Percentiles rank a stretch among this genome's conserved stretches.
These are phyloP conservation scores for Diplolepis rosae DNA, from an alignment of 2,888 invertebrate genomes.

Conservation along the genomic window DNA sequence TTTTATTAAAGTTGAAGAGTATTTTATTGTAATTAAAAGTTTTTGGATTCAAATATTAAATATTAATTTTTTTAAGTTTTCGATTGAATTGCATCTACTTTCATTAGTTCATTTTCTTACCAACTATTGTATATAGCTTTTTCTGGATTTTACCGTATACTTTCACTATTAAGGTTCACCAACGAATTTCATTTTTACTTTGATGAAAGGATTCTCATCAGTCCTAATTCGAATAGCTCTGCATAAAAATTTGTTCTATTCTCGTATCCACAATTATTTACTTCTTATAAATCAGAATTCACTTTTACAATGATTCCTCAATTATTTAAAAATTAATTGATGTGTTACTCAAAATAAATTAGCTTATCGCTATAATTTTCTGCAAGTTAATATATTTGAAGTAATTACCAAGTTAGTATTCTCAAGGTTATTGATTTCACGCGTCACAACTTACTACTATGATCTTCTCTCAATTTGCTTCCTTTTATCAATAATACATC, in stretches of 20 bases:
- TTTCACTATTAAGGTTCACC: slow-evolving; percentile 22
- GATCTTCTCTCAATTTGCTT: slow-evolving; percentile 4
- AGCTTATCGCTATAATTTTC: too few species aligned
- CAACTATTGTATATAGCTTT: slow-evolving; percentile 20
- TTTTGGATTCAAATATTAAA: too few species aligned
- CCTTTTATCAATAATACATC: not conserved
- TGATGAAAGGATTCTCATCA: slow-evolving; percentile 11
- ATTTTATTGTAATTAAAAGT: too few species aligned
- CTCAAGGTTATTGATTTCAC: slow-evolving; percentile 6
- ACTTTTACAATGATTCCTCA: too few species aligned
- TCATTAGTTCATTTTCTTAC: not conserved
- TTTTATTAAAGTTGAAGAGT: too few species aligned
- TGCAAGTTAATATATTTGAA: slow-evolving; percentile 9
- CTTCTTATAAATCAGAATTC: too few species aligned
- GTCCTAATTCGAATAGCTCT: not conserved
- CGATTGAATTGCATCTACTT: not conserved
- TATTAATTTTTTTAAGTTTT: not conserved
- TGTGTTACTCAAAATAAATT: too few species aligned
- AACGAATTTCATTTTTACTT: slow-evolving; percentile 23
- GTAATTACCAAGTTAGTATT: slow-evolving; percentile 1
- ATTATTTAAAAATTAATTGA: too few species aligned
- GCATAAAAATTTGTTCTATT: not conserved
- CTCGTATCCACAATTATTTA: too few species aligned
- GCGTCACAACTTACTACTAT: not conserved
- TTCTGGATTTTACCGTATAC: slow-evolving; percentile 28